Evolutionary conservation across 2,797 vertebrate genomes (phyloP).

Genomic region (Iguana delicatissima): DNA sequence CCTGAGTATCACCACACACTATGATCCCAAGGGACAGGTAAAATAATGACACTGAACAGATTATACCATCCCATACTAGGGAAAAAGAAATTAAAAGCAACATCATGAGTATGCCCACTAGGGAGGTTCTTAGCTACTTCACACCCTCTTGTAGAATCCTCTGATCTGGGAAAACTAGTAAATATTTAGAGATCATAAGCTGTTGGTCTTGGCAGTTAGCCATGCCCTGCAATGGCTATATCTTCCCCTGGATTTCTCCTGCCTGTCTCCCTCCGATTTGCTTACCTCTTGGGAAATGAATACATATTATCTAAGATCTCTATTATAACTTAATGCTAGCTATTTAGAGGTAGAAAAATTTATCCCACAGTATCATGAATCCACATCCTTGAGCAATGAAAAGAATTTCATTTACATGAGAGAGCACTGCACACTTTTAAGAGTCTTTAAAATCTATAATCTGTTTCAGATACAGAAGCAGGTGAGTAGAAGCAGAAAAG

Average conservation of each 20-base stretch:
- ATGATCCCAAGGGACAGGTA: neutral
- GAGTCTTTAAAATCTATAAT: neutral
- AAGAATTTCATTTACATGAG: neutral
- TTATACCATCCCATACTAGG: neutral
- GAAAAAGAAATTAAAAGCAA: neutral
- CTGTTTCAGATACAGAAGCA: neutral
- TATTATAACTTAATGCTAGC: no score
- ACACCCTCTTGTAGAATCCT: neutral
- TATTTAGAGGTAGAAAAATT: neutral
- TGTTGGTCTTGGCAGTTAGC: constrained; percentile 15
- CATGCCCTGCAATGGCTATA: neutral
- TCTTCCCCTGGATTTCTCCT: neutral
- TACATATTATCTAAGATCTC: no score
- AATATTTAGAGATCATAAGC: constrained; percentile 21
- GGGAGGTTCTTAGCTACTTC: constrained; percentile 5
- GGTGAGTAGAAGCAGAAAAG: neutral
- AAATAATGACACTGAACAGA: neutral
- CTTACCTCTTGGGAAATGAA: neutral
- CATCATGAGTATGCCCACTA: neutral
- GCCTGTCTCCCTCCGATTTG: neutral
- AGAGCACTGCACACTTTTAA: neutral
- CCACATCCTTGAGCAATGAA: neutral
- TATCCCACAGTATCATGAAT: neutral
- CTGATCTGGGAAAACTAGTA: constrained; percentile 14
- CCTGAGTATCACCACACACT: neutral